Evolutionary conservation across 1,140 invertebrate species (phyloP).

Genomic region (Drosophila trapezifrons): DNA sequence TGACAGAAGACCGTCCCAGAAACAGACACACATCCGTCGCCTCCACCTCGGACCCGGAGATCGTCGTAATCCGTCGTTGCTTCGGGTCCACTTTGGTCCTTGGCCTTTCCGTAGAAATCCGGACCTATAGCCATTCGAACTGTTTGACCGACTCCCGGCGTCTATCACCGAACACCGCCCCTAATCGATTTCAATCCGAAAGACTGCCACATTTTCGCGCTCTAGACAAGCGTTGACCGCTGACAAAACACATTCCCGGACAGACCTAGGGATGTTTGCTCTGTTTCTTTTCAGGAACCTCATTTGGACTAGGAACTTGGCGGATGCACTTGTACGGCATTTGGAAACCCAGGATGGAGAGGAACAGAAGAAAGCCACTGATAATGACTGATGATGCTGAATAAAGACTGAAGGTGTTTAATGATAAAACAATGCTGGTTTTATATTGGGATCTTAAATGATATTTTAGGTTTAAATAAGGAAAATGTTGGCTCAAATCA

Average conservation of each 20-base stretch:
- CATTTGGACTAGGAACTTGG: neutral
- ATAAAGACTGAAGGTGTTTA: conserved; percentile 2
- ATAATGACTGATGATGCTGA: neutral
- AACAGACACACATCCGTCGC: conserved; percentile 49
- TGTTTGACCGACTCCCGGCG: conserved; percentile 17
- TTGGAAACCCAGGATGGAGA: neutral
- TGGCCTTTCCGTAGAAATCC: conserved; percentile 18
- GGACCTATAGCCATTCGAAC: conserved; percentile 36
- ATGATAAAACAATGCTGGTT: neutral
- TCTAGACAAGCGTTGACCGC: conserved; percentile 23
- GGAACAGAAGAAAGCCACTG: neutral
- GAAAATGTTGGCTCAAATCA: too few species aligned
- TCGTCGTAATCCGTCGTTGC: neutral
- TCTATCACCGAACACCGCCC: neutral
- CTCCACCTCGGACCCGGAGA: conserved; percentile 19
- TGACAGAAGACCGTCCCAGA: conserved; percentile 41
- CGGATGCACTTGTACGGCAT: neutral
- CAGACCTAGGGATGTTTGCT: conserved; percentile 35
- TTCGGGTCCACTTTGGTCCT: conserved; percentile 10
- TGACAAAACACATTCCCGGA: conserved; percentile 37
- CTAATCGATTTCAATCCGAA: conserved; percentile 19
- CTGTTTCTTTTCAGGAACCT: conserved; percentile 34
- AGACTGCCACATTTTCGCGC: conserved; percentile 40
- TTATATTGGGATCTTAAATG: neutral
- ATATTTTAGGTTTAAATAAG: too few species aligned